Percentiles rank a stretch among this genome's conserved stretches.
These are phyloP conservation scores for Chelidonichthys spinosus DNA, from an alignment of 2,797 vertebrate genomes.

Conservation along the genomic window DNA sequence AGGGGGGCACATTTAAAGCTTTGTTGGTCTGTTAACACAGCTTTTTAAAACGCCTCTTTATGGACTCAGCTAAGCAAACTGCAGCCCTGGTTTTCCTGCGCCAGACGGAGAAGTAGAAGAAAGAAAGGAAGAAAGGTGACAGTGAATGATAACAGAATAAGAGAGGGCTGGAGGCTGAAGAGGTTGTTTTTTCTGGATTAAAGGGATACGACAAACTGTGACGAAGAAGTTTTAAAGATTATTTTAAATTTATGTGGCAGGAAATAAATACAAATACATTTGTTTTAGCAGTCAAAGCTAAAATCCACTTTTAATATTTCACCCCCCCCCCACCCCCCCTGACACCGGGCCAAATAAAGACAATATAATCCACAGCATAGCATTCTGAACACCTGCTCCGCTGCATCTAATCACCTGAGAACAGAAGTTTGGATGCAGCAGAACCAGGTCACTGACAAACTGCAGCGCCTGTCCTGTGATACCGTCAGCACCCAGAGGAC, in stretches of 20 bases:
- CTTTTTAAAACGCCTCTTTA: slow-evolving; percentile 82
- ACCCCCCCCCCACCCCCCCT: slow-evolving; percentile 3
- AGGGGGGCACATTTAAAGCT: slow-evolving; percentile 77
- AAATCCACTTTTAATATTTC: slow-evolving; percentile 29
- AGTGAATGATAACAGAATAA: slow-evolving; percentile 25
- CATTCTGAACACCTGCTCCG: slow-evolving; percentile 21
- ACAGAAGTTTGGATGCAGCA: slow-evolving; percentile 54
- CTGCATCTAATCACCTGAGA: slow-evolving; percentile 49
- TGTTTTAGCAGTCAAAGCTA: background rate
- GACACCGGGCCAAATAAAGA: background rate
- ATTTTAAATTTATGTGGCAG: slow-evolving; percentile 4
- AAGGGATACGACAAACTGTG: slow-evolving; percentile 19
- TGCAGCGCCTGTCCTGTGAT: slow-evolving; percentile 65
- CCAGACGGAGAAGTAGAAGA: slow-evolving; percentile 53
- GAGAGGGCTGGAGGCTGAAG: background rate
- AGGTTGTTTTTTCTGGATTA: slow-evolving; percentile 15
- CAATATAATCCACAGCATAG: slow-evolving; percentile 14
- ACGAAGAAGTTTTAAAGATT: background rate
- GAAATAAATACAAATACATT: slow-evolving; percentile 15
- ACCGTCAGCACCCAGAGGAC: slow-evolving; percentile 71
- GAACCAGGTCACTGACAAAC: slow-evolving; percentile 72
- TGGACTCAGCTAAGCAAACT: slow-evolving; percentile 80
- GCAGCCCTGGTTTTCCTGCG: slow-evolving; percentile 63
- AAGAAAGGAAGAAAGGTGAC: slow-evolving; percentile 16
- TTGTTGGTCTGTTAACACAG: slow-evolving; percentile 82